Evolutionary conservation across 2,888 invertebrate genomes (phyloP).

Genomic region (Chrysomela aeneicollis): DNA sequence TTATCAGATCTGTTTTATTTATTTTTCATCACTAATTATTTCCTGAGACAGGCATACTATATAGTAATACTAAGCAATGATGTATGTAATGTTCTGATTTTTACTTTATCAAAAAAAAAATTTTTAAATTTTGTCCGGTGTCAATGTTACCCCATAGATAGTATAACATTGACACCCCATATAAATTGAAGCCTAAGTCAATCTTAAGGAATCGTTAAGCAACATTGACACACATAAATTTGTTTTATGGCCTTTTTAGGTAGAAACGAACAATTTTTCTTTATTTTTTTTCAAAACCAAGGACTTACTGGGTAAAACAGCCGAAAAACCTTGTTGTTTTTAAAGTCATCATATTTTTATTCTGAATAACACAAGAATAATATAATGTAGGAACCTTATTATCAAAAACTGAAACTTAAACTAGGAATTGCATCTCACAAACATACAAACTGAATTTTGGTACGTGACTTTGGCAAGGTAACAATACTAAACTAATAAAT

Average conservation of each 20-base stretch:
- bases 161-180: slow-evolving; percentile 11
- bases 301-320: slow-evolving; percentile 5
- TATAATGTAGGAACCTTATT: slow-evolving; percentile 12
- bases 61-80: no score
- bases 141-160: no score
- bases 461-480: neutral
- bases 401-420: slow-evolving; percentile 9
- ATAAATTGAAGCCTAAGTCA: slow-evolving; percentile 11
- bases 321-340: slow-evolving; percentile 5
- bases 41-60: no score
- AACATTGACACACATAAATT: slow-evolving; percentile 10
- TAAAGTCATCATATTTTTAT: slow-evolving; percentile 5
- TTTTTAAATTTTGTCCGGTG: no score
- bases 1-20: no score
- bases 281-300: slow-evolving; percentile 7
- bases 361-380: neutral
- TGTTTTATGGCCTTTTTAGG: slow-evolving; percentile 9
- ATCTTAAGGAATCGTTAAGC: slow-evolving; percentile 1
- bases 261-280: slow-evolving; percentile 11
- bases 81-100: no score
- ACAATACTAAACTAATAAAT: slow-evolving; percentile 11
- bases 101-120: no score
- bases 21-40: no score
- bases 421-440: slow-evolving; percentile 7
- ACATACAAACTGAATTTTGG: slow-evolving; percentile 10